Evolutionary conservation across 2,888 invertebrate genomes (phyloP).

Genomic region (Drosophila melanosoma): DNA sequence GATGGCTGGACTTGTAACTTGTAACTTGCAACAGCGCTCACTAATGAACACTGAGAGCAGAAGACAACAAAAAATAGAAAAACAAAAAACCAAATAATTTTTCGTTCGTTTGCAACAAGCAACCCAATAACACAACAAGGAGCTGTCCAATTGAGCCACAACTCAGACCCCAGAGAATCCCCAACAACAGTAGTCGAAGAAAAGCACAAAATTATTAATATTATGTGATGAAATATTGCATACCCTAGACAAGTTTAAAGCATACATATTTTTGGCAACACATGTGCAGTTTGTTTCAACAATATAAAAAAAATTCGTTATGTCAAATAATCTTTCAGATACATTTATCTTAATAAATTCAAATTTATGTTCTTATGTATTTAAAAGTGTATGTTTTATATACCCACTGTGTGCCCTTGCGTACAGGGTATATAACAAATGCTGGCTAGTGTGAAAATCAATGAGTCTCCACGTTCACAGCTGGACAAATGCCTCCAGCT

Average conservation of each 20-base stretch:
- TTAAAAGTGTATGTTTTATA: background rate
- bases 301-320: too few species aligned
- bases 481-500: constrained; percentile 33
- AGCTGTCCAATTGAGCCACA: constrained; percentile 43
- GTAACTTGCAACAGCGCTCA: constrained; percentile 43
- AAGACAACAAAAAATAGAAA: background rate
- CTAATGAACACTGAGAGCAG: constrained; percentile 58
- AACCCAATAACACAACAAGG: constrained; percentile 14
- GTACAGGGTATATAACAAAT: constrained; percentile 49
- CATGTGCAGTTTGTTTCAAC: background rate
- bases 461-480: constrained; percentile 53
- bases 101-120: constrained; percentile 44
- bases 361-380: background rate
- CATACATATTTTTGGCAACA: background rate
- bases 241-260: constrained; percentile 9
- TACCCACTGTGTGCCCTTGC: background rate
- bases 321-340: background rate
- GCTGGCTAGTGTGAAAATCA: constrained; percentile 73
- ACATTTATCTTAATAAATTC: background rate
- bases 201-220: background rate
- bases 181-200: constrained; percentile 6
- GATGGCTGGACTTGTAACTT: constrained; percentile 21
- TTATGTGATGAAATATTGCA: background rate
- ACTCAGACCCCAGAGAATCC: constrained; percentile 35
- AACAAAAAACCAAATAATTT: constrained; percentile 19